Percentiles rank a stretch among this genome's conserved stretches.
Conservation (phyloP, 2,797 vertebrate genomes). For the Rhynchotus rufescens region DNA sequence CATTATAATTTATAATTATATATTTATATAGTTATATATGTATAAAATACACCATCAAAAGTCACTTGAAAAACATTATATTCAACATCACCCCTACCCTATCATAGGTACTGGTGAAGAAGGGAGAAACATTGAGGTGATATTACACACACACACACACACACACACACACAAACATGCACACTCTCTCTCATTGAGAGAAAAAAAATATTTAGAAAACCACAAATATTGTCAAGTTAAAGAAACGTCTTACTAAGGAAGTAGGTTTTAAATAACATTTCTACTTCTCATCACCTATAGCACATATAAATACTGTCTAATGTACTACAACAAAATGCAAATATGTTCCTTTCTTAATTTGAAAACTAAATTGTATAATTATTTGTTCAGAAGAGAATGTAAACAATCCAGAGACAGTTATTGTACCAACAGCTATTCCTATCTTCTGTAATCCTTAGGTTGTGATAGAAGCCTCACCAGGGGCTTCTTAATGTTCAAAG, state of each 20-base stretch:
- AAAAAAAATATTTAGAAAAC: neutral
- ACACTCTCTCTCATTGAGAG: neutral
- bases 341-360: neutral
- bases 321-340: neutral
- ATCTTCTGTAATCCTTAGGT: neutral
- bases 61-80: neutral
- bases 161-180: no score
- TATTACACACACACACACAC: neutral
- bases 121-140: neutral
- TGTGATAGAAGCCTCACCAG: neutral
- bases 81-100: neutral
- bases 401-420: neutral
- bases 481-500: neutral
- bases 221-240: neutral
- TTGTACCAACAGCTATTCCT: neutral
- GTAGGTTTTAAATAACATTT: neutral
- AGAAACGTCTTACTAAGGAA: neutral
- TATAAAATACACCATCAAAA: neutral
- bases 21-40: no score
- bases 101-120: neutral
- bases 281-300: neutral
- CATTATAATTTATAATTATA: neutral
- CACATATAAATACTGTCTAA: neutral
- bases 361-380: neutral
- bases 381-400: neutral